phyloP scores from a whole-genome alignment of 1,140 invertebrate genomes.

The Dinoponera quadriceps region DNA sequence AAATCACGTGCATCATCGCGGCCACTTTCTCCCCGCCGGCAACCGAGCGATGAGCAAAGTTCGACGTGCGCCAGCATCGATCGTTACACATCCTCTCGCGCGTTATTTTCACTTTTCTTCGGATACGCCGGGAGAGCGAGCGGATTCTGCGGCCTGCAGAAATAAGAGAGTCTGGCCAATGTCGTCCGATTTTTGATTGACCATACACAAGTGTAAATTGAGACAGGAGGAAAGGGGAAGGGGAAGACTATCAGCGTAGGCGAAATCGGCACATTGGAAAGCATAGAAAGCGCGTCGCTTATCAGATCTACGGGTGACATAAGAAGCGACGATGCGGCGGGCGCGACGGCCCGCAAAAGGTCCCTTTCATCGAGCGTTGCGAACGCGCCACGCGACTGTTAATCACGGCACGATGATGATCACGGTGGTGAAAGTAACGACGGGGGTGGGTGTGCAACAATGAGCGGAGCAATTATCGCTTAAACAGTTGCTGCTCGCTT shows the following conservation, averaged over 20 bases:
- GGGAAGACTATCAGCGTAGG: slow-evolving; percentile 25
- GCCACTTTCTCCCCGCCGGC: slow-evolving; percentile 16
- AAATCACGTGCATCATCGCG: slow-evolving; percentile 28
- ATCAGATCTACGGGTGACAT: slow-evolving; percentile 26
- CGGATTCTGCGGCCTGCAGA: too few species aligned
- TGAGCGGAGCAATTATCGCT: slow-evolving; percentile 24
- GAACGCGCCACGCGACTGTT: slow-evolving; percentile 15
- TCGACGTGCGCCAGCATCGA: neutral
- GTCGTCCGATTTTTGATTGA: too few species aligned
- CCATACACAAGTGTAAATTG: slow-evolving; percentile 44
- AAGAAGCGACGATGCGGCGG: too few species aligned
- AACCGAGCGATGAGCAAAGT: slow-evolving; percentile 22
- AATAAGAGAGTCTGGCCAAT: too few species aligned
- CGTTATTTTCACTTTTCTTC: slow-evolving; percentile 28
- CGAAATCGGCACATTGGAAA: slow-evolving; percentile 47
- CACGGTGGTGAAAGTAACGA: slow-evolving; percentile 43
- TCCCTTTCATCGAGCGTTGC: slow-evolving; percentile 10
- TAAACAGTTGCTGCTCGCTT: slow-evolving; percentile 46
- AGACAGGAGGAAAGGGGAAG: neutral
- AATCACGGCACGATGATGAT: slow-evolving; percentile 31
- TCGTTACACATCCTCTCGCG: neutral
- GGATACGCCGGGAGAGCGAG: slow-evolving; percentile 7
- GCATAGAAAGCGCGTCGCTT: slow-evolving; percentile 36
- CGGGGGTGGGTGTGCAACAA: slow-evolving; percentile 1
- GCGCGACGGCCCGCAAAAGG: too few species aligned